Conservation (phyloP, 1,140 invertebrate species). For the Mizuhopecten yessoensis region DNA sequence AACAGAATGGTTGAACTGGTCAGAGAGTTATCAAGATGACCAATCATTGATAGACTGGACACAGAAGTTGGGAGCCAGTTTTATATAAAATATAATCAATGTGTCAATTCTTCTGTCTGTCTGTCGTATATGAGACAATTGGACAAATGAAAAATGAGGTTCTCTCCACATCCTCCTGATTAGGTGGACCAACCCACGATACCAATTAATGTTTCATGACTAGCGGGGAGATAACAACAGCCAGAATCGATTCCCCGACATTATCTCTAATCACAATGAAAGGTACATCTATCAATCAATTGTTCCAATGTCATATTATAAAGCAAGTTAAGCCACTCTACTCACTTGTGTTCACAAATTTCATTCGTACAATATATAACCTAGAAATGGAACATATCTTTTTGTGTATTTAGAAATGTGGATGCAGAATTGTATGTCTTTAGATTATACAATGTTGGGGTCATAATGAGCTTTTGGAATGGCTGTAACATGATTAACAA, state of each 20-base stretch:
- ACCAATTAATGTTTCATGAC: background rate
- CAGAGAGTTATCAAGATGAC: background rate
- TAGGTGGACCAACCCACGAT: background rate
- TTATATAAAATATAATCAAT: background rate
- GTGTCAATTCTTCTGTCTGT: background rate
- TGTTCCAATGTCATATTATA: background rate
- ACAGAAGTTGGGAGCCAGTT: background rate
- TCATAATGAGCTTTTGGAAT: too few relatives aligned
- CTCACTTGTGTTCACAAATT: background rate
- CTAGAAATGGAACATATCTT: too few relatives aligned
- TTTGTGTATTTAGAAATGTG: too few relatives aligned
- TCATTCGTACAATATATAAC: too few relatives aligned
- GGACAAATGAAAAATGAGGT: background rate
- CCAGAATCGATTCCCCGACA: background rate
- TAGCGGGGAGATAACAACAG: background rate
- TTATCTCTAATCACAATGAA: background rate
- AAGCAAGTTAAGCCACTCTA: background rate
- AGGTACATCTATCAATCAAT: background rate
- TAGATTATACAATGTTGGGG: too few relatives aligned
- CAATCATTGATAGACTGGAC: background rate
- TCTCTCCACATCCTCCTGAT: background rate
- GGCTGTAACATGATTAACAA: too few relatives aligned
- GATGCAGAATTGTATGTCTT: too few relatives aligned
- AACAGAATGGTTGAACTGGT: background rate
- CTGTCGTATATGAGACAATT: too few relatives aligned